Conservation (phyloP, 2,797 vertebrate species). For the Momotus momota region DNA sequence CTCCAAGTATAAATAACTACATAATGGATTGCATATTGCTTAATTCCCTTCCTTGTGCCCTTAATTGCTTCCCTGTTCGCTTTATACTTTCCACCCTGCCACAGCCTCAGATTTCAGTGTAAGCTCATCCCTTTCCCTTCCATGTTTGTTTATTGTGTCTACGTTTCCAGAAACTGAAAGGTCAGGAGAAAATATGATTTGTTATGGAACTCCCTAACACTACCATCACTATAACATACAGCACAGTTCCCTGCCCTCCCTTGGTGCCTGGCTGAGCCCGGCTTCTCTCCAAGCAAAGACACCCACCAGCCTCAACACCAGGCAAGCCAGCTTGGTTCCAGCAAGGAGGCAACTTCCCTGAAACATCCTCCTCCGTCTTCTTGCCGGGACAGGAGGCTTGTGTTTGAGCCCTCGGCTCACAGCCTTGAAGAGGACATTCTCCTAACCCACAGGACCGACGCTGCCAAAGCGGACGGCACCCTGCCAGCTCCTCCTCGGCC, state of each 20-base stretch:
- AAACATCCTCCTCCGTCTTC: neutral
- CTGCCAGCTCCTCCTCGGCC: neutral
- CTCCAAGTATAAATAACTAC: slow-evolving; percentile 44
- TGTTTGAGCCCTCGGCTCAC: neutral
- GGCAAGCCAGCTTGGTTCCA: neutral
- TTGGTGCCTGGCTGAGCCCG: neutral
- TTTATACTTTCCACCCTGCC: slow-evolving; percentile 31
- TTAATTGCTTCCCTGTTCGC: slow-evolving; percentile 67
- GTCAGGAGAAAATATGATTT: slow-evolving; percentile 52
- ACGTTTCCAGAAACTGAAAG: slow-evolving; percentile 45
- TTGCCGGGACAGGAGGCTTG: neutral
- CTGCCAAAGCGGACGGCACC: neutral
- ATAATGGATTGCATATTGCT: slow-evolving; percentile 23
- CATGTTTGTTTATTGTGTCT: slow-evolving; percentile 45
- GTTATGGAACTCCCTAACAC: slow-evolving; percentile 18
- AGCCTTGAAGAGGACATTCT: neutral
- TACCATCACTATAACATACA: neutral
- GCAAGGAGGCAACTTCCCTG: neutral
- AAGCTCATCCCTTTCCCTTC: slow-evolving; percentile 8
- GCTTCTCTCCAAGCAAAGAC: neutral
- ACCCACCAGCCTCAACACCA: neutral
- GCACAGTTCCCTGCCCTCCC: neutral
- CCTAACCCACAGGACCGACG: neutral
- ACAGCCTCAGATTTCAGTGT: slow-evolving; percentile 13
- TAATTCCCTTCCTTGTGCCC: slow-evolving; percentile 40